Base-by-base conservation (phyloP, 2,888 invertebrate species). In the Doris montereyensis region DNA sequence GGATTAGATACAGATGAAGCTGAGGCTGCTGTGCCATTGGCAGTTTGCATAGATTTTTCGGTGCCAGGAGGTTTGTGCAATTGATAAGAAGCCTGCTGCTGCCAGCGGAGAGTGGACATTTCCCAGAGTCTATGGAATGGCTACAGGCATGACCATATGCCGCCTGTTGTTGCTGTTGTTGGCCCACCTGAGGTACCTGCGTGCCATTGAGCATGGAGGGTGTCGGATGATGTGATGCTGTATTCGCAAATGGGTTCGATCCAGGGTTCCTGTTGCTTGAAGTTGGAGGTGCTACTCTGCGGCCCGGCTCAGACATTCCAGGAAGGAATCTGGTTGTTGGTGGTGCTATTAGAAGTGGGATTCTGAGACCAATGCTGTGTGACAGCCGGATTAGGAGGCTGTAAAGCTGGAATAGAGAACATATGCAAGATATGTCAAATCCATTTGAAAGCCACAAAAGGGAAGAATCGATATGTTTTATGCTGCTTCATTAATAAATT, bases 161-260 rank as follows among this genome's bases (percentile, higher is more conserved):
- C 24, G 76, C 62, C 34, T 78, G 73, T 52, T 78, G 78, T 24
- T 76, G 68, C 17, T 72, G 80, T n/a, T 78, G 78, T 41, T 65
- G 77, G 0, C 17, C 24, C 17, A 26, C 3, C 13, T 4, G n/a
- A n/a, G n/a, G n/a, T n/a, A n/a, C n/a, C n/a, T 68, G 77, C n/a
- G 58, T 35, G n/a, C 75, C 28, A 60, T 74, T 77, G 21, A 60
- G 30, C 10, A n/a, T 74, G 30, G 70, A n/a, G n/a, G 92, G 96
- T 96, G 96, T 87, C 96, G 96, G 86, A 34, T 71, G 28, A 60
- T 70, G 60, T 24, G 71, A 35, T 1, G 71, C 77, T 21, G 77
- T 13, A 4, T 67, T 57, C 5, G 70, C 17, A 62, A 62, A n/a
- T 96, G 96, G 0, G 96, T 95, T 91, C 95, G n/a, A n/a, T n/a